Evolutionary conservation across 2,113 vertebrate species (phyloP).

Genomic region (Gasterosteus aculeatus): DNA sequence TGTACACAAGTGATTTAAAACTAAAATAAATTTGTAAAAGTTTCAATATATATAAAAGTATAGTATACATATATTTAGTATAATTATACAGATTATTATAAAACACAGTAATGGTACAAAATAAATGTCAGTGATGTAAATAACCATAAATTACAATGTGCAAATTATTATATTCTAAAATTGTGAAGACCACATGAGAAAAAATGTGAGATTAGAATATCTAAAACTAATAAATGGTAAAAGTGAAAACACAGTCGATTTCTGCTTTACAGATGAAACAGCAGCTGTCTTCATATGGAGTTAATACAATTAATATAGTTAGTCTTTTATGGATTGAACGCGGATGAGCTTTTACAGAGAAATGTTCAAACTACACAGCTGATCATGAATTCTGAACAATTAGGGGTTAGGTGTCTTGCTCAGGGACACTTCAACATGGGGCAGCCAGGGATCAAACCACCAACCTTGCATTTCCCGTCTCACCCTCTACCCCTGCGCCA

Average conservation of each 20-base stretch:
- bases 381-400: too few species aligned
- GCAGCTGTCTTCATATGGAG: background rate
- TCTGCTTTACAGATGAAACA: background rate
- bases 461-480: too few species aligned
- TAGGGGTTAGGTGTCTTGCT: too few species aligned
- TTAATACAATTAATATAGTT: background rate
- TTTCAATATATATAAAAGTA: too few species aligned
- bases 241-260: background rate
- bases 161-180: background rate
- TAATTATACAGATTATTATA: constrained; percentile 29
- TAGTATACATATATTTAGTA: too few species aligned
- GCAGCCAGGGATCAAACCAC: too few species aligned
- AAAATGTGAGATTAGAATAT: background rate
- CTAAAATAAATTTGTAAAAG: background rate
- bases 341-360: background rate
- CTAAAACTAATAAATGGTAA: background rate
- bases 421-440: too few species aligned
- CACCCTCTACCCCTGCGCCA: too few species aligned
- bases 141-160: background rate
- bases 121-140: background rate
- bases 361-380: too few species aligned
- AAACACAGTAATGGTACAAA: constrained; percentile 16
- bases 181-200: background rate
- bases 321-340: background rate
- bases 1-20: background rate